Evolutionary conservation across 2,888 invertebrate genomes (phyloP).

Genomic region (Mimachlamys varia): DNA sequence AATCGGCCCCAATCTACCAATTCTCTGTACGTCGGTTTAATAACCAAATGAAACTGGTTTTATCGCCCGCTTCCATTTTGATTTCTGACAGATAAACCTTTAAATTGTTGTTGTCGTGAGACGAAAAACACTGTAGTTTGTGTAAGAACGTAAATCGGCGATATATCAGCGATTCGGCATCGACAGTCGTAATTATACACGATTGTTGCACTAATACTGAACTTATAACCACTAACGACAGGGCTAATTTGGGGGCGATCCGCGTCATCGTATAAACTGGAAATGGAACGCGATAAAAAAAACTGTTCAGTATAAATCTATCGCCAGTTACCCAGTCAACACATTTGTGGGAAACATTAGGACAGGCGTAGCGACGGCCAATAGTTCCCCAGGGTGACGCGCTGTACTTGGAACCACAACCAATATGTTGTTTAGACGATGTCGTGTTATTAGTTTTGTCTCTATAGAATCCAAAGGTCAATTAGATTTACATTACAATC

Average conservation of each 20-base stretch:
- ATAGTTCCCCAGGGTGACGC: background rate
- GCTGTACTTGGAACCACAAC: background rate
- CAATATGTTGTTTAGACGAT: background rate
- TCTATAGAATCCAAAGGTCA: background rate
- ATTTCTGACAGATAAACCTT: slow-evolving; percentile 5
- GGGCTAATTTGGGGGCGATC: background rate
- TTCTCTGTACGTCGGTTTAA: background rate
- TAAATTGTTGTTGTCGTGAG: background rate
- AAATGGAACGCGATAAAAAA: background rate
- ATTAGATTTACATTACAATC: slow-evolving; percentile 27
- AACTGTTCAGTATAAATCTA: too few relatives aligned
- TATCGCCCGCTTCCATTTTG: background rate
- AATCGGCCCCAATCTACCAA: background rate
- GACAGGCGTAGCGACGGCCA: background rate
- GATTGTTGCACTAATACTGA: too few relatives aligned
- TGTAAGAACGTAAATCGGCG: background rate
- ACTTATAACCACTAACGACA: background rate
- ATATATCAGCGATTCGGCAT: background rate
- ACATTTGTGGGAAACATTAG: background rate
- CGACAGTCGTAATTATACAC: background rate
- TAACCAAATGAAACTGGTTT: background rate
- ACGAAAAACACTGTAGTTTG: background rate
- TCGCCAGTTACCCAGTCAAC: background rate
- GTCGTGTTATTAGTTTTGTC: background rate
- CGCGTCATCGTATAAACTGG: background rate